Base-by-base conservation (phyloP, 2,797 vertebrate species). In the Triplophysa yarkandensis region DNA sequence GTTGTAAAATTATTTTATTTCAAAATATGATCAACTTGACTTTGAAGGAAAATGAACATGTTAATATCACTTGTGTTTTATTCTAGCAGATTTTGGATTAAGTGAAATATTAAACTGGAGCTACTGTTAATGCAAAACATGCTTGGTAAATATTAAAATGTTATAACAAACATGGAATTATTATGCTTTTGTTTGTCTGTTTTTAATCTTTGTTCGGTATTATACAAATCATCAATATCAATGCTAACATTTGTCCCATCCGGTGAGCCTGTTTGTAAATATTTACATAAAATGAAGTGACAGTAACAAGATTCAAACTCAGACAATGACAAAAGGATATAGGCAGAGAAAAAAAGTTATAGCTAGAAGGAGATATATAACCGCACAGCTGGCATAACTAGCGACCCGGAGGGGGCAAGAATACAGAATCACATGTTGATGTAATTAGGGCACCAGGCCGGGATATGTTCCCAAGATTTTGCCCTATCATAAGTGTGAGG, bases 171-270 rank as follows among this genome's bases (percentile, higher is more conserved):
- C 13, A 39, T 13, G 36, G 9, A 39, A 2, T 13, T 11, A n/a
- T n/a, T n/a, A n/a, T n/a, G 43, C 44, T 25, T 34, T 71, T 61
- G 25, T 61, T 30, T n/a, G 5, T 87, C 85, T 86, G 83, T 83
- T 68, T 57, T 77, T 84, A 83, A 85, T 85, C 85, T 82, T 85
- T 82, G 87, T 88, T 89, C 86, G 83, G 80, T 84, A 77, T 86
- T 84, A 87, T 83, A 86, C 79, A 82, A 78, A 77, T 85, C 81
- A 80, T 79, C 81, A 76, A 85, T 63, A 17, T 30, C 17, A 41
- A 23, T 44, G 44, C 23, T 16, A 16, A 17, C 41, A 3, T 43
- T 6, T 50, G 58, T n/a, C 32, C 58, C 10, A 25, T 72, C 23
- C 17, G 10, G 14, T 41, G 63, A 54, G 52, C 39, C 25, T 72